Evolutionary conservation across 2,797 vertebrate species (phyloP).

Genomic region (Florisuga fusca): DNA sequence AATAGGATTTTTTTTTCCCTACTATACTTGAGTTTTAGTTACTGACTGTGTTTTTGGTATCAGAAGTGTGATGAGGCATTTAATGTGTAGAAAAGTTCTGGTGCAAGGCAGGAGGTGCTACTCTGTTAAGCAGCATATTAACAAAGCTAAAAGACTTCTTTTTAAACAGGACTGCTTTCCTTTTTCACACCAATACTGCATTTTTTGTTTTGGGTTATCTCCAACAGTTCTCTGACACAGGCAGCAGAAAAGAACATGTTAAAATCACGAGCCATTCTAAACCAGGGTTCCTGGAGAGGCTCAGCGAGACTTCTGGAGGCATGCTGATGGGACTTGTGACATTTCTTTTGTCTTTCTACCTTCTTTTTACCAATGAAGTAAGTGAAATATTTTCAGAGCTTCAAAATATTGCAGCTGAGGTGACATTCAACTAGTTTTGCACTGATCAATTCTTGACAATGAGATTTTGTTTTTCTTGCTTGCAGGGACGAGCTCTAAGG

Average conservation of each 20-base stretch:
- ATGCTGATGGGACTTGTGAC: conserved; percentile 86
- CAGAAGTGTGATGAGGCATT: neutral
- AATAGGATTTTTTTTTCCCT: neutral
- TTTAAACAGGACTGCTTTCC: neutral
- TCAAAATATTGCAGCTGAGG: neutral
- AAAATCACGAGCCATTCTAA: conserved; percentile 78
- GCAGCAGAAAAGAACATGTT: conserved; percentile 84
- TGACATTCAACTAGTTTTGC: neutral
- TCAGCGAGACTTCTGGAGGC: conserved; percentile 91
- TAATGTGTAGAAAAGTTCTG: neutral
- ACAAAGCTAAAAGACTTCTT: neutral
- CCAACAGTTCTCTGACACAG: conserved; percentile 64
- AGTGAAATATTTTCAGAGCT: neutral
- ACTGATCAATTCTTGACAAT: neutral
- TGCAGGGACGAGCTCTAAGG: conserved; percentile 88
- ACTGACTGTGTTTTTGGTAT: neutral
- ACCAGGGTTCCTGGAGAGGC: conserved; percentile 91
- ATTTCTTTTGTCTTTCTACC: conserved; percentile 90
- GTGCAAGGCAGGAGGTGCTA: neutral
- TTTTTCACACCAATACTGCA: neutral
- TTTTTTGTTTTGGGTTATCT: neutral
- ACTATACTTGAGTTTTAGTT: neutral
- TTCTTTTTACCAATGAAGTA: conserved; percentile 97
- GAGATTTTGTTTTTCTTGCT: neutral
- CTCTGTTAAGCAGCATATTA: neutral